Conservation (phyloP, 2,113 vertebrate genomes). For the Boleophthalmus pectinirostris region DNA sequence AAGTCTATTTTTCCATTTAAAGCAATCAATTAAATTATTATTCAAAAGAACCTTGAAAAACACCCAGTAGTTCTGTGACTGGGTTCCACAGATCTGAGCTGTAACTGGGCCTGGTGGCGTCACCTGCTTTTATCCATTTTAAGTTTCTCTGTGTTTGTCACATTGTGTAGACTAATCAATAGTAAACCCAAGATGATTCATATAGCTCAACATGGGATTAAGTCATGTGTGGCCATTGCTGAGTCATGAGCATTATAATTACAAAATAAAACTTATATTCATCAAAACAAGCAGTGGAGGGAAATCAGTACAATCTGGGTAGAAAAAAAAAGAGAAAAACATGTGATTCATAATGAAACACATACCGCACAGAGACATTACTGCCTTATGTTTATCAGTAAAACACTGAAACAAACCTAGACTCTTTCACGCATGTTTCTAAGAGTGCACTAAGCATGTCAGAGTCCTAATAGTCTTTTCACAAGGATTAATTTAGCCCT, state of each 20-base stretch:
- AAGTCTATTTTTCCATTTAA: no score
- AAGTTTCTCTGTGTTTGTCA: neutral
- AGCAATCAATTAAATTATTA: neutral
- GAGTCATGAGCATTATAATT: neutral
- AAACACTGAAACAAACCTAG: neutral
- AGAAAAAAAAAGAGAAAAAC: no score
- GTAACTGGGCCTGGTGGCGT: no score
- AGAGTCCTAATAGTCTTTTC: conserved; percentile 30
- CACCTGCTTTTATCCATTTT: neutral
- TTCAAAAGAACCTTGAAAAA: neutral
- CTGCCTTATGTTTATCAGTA: neutral
- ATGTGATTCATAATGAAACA: no score
- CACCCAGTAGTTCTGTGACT: neutral
- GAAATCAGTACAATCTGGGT: neutral
- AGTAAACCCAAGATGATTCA: neutral
- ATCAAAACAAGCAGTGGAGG: neutral
- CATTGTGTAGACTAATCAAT: neutral
- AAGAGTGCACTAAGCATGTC: conserved; percentile 10
- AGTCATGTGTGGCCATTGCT: neutral
- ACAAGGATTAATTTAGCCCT: conserved; percentile 55
- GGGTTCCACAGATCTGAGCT: neutral
- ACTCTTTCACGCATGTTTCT: conserved; percentile 2
- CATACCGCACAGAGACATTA: neutral
- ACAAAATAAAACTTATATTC: neutral
- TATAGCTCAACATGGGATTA: neutral